Base-by-base conservation (phyloP, 2,797 vertebrate genomes). In the Anguilla pacifica region DNA sequence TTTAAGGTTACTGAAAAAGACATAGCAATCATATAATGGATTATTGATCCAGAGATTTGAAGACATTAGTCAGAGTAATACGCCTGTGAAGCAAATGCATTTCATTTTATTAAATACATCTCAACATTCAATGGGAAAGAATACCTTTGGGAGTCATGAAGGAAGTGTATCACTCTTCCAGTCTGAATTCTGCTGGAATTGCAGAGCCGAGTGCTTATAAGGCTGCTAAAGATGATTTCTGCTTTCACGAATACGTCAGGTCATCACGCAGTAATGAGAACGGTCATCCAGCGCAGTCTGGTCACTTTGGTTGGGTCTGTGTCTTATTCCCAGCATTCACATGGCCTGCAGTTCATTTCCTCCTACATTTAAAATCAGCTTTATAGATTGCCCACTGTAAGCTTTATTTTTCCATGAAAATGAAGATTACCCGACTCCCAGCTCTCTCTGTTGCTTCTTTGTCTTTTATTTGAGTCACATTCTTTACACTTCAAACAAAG, bases 31-130 rank as follows among this genome's bases (percentile, higher is more conserved):
- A 43, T 79, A 79, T 79, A 79, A 79, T 79, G 74, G 74, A 79
- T 46, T 79, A 79, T 79, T 79, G 35, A 79, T 79, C 39, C 74
- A 43, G 19, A 43, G 74, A 79, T 79, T 46, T 79, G 46, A 79
- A 79, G 15, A 79, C 39, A 79, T 79, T 46, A 43, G 39, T 79
- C 35, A 43, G 74, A 79, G 15, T 46, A 22, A 46, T 5, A 15
- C 74, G 22, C 11, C 15, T 17, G 19, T 43, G 74, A 19, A 77
- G 13, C 35, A 77, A 35, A 46, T 79, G 17, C 74, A 79, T 46
- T 46, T 79, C 39, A 79, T 46, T 43, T 15, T 79, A 19, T 79
- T 79, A 43, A 79, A 79, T 79, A 79, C 15, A 5, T 79, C 74
- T 79, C 6, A 39, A 22, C 17, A 17, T 35, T 43, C 74, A 39